These are phyloP conservation scores for Myanophis thanlyinensis DNA, from an alignment of 2,113 vertebrate species.

Conservation along the genomic window DNA sequence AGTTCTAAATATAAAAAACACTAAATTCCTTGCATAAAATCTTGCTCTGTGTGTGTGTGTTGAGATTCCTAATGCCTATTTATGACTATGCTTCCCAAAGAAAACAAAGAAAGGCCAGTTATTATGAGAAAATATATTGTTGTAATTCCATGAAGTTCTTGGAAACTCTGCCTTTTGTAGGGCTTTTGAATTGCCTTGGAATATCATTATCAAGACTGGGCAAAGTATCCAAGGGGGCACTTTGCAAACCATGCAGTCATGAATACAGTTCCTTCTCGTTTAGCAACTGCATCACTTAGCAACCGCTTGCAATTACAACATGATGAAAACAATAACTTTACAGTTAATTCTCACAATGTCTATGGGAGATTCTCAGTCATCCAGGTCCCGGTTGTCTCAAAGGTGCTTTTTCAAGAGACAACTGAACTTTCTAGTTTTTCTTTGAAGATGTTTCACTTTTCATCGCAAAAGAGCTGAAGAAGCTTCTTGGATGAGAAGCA, in stretches of 20 bases:
- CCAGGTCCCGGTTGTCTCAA: too few relatives aligned
- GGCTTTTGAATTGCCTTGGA: not conserved
- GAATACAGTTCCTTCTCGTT: not conserved
- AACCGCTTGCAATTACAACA: not conserved
- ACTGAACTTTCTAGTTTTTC: too few relatives aligned
- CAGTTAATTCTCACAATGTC: not conserved
- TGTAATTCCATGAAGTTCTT: not conserved
- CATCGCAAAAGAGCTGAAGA: too few relatives aligned
- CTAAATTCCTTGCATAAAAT: slow-evolving; percentile 5
- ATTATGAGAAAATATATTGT: not conserved
- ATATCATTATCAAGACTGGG: not conserved
- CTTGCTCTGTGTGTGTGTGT: not conserved
- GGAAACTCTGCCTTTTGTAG: not conserved
- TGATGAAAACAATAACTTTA: not conserved
- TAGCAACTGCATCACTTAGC: not conserved
- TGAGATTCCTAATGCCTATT: slow-evolving; percentile 23
- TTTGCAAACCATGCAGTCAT: not conserved
- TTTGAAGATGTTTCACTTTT: too few relatives aligned
- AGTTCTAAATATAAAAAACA: not conserved
- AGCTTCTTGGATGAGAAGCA: too few relatives aligned
- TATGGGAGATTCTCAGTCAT: too few relatives aligned
- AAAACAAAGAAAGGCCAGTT: not conserved
- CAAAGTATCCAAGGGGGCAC: not conserved
- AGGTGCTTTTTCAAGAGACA: too few relatives aligned
- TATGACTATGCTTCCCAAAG: not conserved